Conservation (phyloP, 2,113 vertebrate species). For the Thamnophis sirtalis region DNA sequence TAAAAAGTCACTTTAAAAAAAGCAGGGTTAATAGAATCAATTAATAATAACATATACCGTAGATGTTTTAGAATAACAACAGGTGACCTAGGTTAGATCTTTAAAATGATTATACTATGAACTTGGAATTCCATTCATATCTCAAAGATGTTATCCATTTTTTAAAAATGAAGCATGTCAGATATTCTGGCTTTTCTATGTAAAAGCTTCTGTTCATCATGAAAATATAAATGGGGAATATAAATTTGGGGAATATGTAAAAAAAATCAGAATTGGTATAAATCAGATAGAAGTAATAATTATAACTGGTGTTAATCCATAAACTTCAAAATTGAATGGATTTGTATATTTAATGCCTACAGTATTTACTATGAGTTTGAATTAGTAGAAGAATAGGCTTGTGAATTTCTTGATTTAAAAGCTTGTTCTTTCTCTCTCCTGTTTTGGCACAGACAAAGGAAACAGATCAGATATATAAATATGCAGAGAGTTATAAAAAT, state of each 20-base stretch:
- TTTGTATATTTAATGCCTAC: neutral
- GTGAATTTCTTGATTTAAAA: neutral
- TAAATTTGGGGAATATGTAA: neutral
- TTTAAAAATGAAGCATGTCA: neutral
- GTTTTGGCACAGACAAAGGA: neutral
- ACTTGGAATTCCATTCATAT: neutral
- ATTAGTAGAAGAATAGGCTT: neutral
- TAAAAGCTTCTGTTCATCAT: neutral
- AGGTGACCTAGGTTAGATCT: slow-evolving; percentile 6
- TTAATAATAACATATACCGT: slow-evolving; percentile 13
- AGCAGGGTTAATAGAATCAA: neutral
- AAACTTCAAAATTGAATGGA: neutral
- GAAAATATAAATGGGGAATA: neutral
- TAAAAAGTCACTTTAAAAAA: neutral
- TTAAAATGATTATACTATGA: neutral
- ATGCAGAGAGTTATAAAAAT: neutral
- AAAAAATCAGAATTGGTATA: neutral
- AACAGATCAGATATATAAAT: neutral
- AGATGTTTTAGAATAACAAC: neutral
- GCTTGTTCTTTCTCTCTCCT: neutral
- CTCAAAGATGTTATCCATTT: neutral
- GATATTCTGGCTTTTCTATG: neutral
- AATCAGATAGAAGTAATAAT: neutral
- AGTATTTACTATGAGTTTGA: neutral
- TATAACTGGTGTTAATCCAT: neutral